Evolutionary conservation across 2,888 invertebrate genomes (phyloP).

Genomic region (Catonia carolina): DNA sequence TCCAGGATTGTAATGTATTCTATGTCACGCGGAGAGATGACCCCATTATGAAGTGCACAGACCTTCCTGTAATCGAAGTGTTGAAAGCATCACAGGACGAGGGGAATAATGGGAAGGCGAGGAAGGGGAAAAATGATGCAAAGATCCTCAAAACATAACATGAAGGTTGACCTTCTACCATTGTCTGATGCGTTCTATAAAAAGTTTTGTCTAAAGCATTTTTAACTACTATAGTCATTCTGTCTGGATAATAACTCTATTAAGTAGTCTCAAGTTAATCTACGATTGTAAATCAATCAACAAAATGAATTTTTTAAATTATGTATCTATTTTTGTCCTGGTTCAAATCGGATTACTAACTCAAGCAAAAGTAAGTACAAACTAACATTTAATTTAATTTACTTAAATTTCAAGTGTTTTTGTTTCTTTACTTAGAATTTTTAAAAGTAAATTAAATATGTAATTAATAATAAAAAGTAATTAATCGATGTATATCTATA

Average conservation of each 20-base stretch:
- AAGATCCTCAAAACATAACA: conserved; percentile 7
- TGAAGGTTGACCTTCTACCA: conserved; percentile 13
- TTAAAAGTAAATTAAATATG: too few species aligned
- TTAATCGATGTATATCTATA: too few species aligned
- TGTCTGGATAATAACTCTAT: too few species aligned
- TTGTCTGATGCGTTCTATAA: conserved; percentile 4
- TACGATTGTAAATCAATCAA: too few species aligned
- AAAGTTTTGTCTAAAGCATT: conserved; percentile 2
- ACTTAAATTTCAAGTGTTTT: too few species aligned
- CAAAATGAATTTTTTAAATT: not conserved
- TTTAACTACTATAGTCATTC: too few species aligned
- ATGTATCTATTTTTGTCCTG: not conserved
- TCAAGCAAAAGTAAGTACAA: conserved; percentile 1
- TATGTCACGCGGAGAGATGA: not conserved
- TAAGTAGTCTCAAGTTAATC: too few species aligned
- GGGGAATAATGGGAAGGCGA: too few species aligned
- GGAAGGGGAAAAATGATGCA: not conserved
- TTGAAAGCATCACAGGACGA: not conserved
- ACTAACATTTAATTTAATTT: too few species aligned
- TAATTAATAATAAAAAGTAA: too few species aligned
- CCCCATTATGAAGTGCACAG: conserved; percentile 1
- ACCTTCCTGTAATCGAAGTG: conserved; percentile 4
- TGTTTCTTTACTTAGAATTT: too few species aligned
- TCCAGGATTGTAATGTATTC: too few species aligned
- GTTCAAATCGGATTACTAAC: not conserved